Evolutionary conservation across 2,888 invertebrate species (phyloP), one percentile per base, ranked within the genome.

Genomic region (Tetropium fuscum): DNA sequence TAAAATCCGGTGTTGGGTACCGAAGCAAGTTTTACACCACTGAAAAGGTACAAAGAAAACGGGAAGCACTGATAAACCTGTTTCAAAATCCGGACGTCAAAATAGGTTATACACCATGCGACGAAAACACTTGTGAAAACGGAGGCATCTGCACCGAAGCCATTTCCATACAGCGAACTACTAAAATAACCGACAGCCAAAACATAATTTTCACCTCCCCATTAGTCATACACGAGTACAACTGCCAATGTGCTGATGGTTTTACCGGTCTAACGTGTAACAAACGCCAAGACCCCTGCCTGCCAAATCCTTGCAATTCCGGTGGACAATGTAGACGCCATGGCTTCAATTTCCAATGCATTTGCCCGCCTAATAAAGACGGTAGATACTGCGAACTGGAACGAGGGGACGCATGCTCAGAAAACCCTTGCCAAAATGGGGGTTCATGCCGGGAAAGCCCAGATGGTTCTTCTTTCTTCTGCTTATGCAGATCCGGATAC

Each of bases 401-500:
- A 78, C 86, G 90, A 69, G 92, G 93, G 22, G 93, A 94, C 72
- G 91, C 90, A 0, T 97, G 96, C 76, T 90, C 90, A 47, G 90
- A 87, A 47, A 92, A 91, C 75, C 95, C 95, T 0, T 97, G 97
- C 77, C 88, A 89, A 72, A 96, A 97, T 78, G 95, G 95, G 5
- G 97, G 96, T 1, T 93, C 94, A 0, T 97, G 97, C 72, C 90
- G 93, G 69, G 93, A 93, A 76, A 93, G 93, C 75, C 89, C 92
- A 0, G 94, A 95, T 74, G 91, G 92, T 41, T 92, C 91, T 19
- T 92, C 93, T 20, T 97, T 93, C 87, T 95, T 94, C 81, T 98
- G 97, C 74, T 83, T 94, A 1, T 98, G 97, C 78, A 88, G 95
- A 1, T 92, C 94, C 1, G 96, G 96, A 0, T 97, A 94, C 79